phyloP scores from a whole-genome alignment of 2,888 invertebrate genomes.

The Malachius bipustulatus region DNA sequence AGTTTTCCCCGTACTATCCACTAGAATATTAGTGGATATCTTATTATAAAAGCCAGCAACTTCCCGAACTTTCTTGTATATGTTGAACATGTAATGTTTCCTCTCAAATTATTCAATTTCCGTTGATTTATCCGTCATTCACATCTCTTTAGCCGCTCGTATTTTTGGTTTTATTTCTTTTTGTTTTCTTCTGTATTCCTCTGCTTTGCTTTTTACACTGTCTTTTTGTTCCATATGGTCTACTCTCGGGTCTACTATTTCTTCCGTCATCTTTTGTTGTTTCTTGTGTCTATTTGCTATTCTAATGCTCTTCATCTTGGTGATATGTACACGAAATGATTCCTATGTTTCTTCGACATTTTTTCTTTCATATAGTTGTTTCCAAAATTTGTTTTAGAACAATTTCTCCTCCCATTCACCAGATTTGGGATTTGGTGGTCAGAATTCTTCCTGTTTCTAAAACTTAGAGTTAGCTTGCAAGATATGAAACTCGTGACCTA shows the following conservation, averaged over 20 bases:
- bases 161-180: background rate
- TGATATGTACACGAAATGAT: too few relatives aligned
- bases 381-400: too few relatives aligned
- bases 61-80: slow-evolving; percentile 2
- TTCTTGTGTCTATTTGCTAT: too few relatives aligned
- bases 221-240: background rate
- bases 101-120: background rate
- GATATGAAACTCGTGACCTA: too few relatives aligned
- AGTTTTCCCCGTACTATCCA: too few relatives aligned
- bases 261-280: background rate
- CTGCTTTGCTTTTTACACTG: background rate
- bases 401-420: too few relatives aligned
- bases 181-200: background rate
- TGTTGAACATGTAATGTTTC: background rate
- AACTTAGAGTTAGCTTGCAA: too few relatives aligned
- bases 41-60: slow-evolving; percentile 3
- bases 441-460: too few relatives aligned
- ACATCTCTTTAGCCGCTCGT: background rate
- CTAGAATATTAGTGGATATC: slow-evolving; percentile 1
- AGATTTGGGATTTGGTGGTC: too few relatives aligned
- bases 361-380: too few relatives aligned
- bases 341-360: too few relatives aligned
- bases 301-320: too few relatives aligned
- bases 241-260: background rate
- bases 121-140: background rate